Evolutionary conservation across 2,797 vertebrate genomes (phyloP), one percentile per base, ranked within the genome.

Genomic region (Botia kubotai): DNA sequence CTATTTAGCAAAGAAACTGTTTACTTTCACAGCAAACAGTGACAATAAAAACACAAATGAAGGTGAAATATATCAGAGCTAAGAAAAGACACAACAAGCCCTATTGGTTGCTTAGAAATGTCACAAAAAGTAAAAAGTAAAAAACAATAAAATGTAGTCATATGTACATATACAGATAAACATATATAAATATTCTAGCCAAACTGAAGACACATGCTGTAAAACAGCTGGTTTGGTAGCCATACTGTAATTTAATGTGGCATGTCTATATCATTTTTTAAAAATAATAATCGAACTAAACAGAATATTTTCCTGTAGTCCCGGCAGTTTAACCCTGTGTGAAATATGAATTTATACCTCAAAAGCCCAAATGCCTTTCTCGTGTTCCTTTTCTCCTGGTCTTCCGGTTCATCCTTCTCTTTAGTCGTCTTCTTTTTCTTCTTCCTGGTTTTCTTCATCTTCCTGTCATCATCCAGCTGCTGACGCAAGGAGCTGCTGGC

Each of bases 361-460:
- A 98, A 87, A 87, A 98, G 92, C 2, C 92, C 94, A 4, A 99
- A 96, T 4, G 95, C 95, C 77, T 95, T 98, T 92, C 92, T 98
- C 91, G 97, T 97, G 6, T 89, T 92, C 91, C 97, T 98, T 85
- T 94, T 97, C 52, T 97, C 96, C 0, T 82, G 86, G 4, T 98
- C 96, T 71, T 97, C 95, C 3, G 65, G 89, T 26, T 95, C 92
- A 1, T 95, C 95, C 29, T 94, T 95, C 4, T 87, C 88, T 85
- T 95, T 96, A 43, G 86, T 86, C 86, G 94, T 97, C 70, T 76
- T 95, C 75, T 94, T 93, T 87, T 94, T 95, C 72, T 93, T 93
- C 82, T 94, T 96, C 48, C 95, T 96, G 77, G 91, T 93, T 0
- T 79, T 96, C 68, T 89, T 90, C 80, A 95, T 95, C 80, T 93